Evolutionary conservation across 37 sponge, comb jelly and placozoan genomes (phyloP), one percentile per base, ranked within the genome.

Genomic region (Petrosia ficiformis): DNA sequence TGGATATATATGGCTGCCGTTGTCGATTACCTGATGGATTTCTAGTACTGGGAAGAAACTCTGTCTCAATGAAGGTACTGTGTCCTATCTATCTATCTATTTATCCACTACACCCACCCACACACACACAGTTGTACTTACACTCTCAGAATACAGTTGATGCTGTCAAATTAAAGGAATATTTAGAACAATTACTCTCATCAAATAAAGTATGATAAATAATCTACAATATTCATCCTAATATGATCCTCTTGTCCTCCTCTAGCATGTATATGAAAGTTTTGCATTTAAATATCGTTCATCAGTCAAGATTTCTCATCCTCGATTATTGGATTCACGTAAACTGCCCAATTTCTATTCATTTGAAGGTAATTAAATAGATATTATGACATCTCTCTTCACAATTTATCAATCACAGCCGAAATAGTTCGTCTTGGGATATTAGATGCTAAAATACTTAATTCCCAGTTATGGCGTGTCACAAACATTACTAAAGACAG

Each of bases 141-240:
- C 90, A 90, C 42, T 77, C 81, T 42, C 76, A 84, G 60, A 90
- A 90, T 72, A 84, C 85, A 0, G 84, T 83, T 34, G 85, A 84
- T 67, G 70, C 86, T 32, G 82, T 81, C 3, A 32, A 70, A 32
- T 67, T 90, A 37, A 84, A 73, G 70, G 78, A 90, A 52, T 70
- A 84, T 6, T 38, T 90, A 4, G 90, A 90, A 76, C 77, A 68
- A 43, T 34, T 71, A 14, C 39, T 90, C 26, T n/a, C n/a, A n/a
- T n/a, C n/a, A n/a, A n/a, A n/a, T n/a, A n/a, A n/a, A n/a, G n/a
- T n/a, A n/a, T n/a, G n/a, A n/a, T n/a, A n/a, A n/a, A n/a, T n/a
- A n/a, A n/a, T n/a, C n/a, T n/a, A n/a, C n/a, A n/a, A n/a, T n/a
- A n/a, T n/a, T n/a, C n/a, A n/a, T n/a, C n/a, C n/a, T n/a, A n/a